Base-by-base conservation (phyloP, 2,888 invertebrate species). In the Gerris lacustris region DNA sequence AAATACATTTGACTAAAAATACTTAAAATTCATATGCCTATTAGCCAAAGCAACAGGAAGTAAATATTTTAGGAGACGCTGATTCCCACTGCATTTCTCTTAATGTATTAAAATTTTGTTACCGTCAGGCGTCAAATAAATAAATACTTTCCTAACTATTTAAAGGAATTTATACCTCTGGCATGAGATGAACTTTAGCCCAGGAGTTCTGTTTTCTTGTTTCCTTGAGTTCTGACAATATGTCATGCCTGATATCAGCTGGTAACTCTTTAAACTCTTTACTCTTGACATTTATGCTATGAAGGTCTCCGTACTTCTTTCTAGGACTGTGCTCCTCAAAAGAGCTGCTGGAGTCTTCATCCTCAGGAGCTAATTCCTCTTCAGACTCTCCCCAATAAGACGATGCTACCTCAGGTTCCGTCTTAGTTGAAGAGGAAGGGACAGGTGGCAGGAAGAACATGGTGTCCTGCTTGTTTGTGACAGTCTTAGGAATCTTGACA, bases 121-220 rank as follows among this genome's bases (percentile, higher is more conserved):
- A n/a, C n/a, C n/a, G n/a, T n/a, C n/a, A n/a, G n/a, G n/a, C n/a
- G n/a, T n/a, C 4, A 31, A 31, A 31, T 31, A 31, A 31, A 31
- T 31, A 31, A 31, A 31, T 31, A 31, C 4, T 31, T 31, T 31
- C 31, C 31, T 31, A 31, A 31, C 31, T 31, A 31, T 31, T 31
- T 31, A 31, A 31, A 31, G 31, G 31, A 55, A 17, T 11, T 15
- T 18, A 67, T 77, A 85, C 85, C 78, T 84, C 87, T 6, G 96
- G 96, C 78, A 96, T 82, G 78, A 93, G 90, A 78, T 91, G 88
- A 31, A 94, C 82, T 77, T 86, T 87, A 9, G 89, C 90, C 94
- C 95, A 94, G 4, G 93, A 93, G 76, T 88, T 91, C 81, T 91
- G 91, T 80, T 96, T 96, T 74, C 93, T 86, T 1, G 91, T 91